Conservation (phyloP, 2,113 vertebrate species). For the Ranitomeya variabilis region DNA sequence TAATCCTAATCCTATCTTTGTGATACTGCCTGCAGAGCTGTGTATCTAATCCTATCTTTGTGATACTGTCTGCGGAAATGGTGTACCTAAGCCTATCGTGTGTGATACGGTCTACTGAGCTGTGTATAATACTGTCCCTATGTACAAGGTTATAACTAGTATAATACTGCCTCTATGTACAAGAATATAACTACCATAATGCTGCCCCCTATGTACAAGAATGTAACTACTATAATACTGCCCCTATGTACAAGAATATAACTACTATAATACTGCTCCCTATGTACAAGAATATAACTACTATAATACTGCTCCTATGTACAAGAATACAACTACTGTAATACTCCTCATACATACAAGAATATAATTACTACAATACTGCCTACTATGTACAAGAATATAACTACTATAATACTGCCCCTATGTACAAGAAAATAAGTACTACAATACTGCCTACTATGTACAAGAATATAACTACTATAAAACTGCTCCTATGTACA, state of each 20-base stretch:
- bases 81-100: too few species aligned
- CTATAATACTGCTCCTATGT: neutral
- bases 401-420: neutral
- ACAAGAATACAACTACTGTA: neutral
- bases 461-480: neutral
- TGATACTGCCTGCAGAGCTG: too few species aligned
- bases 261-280: neutral
- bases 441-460: neutral
- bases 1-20: too few species aligned
- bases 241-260: neutral
- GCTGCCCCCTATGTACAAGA: neutral
- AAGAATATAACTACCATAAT: neutral
- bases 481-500: neutral
- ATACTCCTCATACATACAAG: neutral
- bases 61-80: too few species aligned
- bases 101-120: too few species aligned
- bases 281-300: neutral
- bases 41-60: too few species aligned
- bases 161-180: neutral
- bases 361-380: neutral
- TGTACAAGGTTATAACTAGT: too few species aligned
- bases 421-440: neutral
- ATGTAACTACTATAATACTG: neutral
- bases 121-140: too few species aligned
- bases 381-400: neutral